phyloP scores from a whole-genome alignment of 2,797 vertebrate species.

The Micromesistius poutassou region DNA sequence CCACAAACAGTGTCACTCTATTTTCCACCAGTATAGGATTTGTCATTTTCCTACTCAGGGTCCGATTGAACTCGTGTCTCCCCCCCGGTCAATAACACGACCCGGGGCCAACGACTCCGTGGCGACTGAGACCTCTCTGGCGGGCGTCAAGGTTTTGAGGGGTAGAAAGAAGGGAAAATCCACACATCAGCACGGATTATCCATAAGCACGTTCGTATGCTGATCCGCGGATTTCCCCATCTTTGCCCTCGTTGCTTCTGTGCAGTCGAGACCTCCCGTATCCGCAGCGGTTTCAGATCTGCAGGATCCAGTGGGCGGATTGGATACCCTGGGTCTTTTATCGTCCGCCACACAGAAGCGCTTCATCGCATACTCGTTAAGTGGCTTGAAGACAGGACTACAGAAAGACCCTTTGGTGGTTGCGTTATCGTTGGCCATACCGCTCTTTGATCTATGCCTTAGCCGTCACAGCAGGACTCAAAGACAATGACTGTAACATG shows the following conservation, averaged over 20 bases:
- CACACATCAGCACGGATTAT: constrained; percentile 7
- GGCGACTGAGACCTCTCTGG: not conserved
- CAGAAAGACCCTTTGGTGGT: not conserved
- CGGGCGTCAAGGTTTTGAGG: not conserved
- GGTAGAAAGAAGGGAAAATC: constrained; percentile 7
- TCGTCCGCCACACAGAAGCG: not conserved
- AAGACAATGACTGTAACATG: constrained; percentile 6
- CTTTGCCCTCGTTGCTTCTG: not conserved
- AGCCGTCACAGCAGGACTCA: constrained; percentile 23
- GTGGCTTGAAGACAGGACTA: not conserved
- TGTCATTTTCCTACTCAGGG: not conserved
- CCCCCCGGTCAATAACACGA: not conserved
- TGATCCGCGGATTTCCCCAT: not conserved
- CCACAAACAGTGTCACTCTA: not conserved
- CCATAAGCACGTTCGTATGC: constrained; percentile 1
- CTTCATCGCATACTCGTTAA: not conserved
- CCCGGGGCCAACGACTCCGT: not conserved
- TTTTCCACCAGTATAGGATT: not conserved
- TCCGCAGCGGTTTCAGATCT: not conserved
- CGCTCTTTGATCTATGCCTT: constrained; percentile 40
- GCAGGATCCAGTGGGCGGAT: not conserved
- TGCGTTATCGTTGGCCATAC: not conserved
- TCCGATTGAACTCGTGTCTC: not conserved
- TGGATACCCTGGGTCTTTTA: not conserved
- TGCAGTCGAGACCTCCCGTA: not conserved